Evolutionary conservation across 2,113 vertebrate species (phyloP).

Genomic region (Fulmarus glacialis): DNA sequence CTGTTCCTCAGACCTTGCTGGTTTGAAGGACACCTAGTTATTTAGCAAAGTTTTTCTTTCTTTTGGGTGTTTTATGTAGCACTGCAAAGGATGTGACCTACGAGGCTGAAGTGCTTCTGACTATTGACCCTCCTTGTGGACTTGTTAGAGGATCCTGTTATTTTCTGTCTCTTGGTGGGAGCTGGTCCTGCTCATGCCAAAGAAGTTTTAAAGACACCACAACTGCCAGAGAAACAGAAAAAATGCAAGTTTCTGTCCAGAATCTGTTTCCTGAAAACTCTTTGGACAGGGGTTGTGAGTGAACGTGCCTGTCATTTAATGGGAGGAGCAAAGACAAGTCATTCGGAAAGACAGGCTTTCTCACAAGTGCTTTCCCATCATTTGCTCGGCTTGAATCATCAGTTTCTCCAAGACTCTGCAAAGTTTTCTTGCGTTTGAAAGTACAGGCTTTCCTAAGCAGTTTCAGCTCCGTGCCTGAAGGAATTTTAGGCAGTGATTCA

Average conservation of each 20-base stretch:
- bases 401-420: background rate
- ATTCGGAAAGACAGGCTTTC: background rate
- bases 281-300: background rate
- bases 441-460: background rate
- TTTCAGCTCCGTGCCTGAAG: background rate
- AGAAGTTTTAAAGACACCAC: background rate
- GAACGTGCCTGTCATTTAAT: fast-evolving
- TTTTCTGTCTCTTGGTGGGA: background rate
- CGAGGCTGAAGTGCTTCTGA: background rate
- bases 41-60: background rate
- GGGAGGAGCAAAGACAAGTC: background rate
- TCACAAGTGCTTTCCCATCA: background rate
- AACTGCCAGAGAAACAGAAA: background rate
- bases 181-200: background rate
- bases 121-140: background rate
- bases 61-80: background rate
- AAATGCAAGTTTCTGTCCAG: background rate
- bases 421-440: background rate
- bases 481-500: slow-evolving; percentile 39
- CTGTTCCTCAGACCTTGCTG: background rate
- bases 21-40: background rate
- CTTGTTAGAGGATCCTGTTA: background rate
- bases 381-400: background rate
- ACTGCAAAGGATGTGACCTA: background rate
- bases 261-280: background rate